Evolutionary conservation across 35 echinoderm and acorn worm species (phyloP).

Genomic region (Lytechinus pictus): DNA sequence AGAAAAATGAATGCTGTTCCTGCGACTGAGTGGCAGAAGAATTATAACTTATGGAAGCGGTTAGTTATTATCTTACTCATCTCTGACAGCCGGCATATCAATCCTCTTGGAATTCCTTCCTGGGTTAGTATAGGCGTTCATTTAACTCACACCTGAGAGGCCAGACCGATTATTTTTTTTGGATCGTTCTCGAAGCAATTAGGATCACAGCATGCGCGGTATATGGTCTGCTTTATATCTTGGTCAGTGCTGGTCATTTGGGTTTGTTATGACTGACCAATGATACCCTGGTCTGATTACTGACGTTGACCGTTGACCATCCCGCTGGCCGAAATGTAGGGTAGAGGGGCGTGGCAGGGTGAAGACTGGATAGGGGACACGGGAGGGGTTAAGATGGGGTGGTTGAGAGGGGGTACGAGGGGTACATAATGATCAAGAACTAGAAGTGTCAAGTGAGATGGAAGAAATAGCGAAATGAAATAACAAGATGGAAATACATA

Average conservation of each 20-base stretch:
- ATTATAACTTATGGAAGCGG: neutral
- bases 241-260: neutral
- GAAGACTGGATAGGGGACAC: neutral
- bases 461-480: neutral
- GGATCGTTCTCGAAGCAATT: neutral
- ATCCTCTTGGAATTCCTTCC: neutral
- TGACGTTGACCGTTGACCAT: neutral
- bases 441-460: neutral
- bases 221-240: neutral
- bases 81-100: neutral
- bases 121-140: neutral
- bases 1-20: neutral
- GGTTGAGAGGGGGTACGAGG: neutral
- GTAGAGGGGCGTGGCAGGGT: neutral
- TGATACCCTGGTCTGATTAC: neutral
- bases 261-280: slow-evolving; percentile 11
- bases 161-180: neutral
- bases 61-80: neutral
- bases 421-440: too few relatives aligned
- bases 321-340: neutral
- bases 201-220: neutral
- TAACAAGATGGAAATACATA: neutral
- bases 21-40: neutral
- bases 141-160: neutral
- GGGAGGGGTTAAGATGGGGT: neutral